These are phyloP conservation scores for Cartodere bifasciata DNA, from an alignment of 2,888 invertebrate species.

Conservation along the genomic window DNA sequence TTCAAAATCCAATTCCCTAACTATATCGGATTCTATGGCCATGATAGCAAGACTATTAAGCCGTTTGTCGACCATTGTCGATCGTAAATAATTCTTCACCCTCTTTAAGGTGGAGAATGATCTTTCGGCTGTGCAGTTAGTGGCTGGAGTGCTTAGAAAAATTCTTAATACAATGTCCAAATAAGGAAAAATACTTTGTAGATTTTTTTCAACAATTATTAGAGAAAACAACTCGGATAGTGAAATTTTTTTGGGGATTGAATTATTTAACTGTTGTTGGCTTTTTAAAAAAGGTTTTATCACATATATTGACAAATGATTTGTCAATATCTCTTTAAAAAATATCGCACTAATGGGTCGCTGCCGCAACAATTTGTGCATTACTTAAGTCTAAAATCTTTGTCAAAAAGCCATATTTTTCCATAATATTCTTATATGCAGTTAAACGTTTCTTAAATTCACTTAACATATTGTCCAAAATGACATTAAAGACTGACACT, in stretches of 20 bases:
- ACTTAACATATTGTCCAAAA: neutral
- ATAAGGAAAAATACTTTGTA: neutral
- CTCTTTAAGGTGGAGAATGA: constrained; percentile 1
- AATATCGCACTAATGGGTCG: neutral
- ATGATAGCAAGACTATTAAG: too few relatives aligned
- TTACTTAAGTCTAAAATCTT: neutral
- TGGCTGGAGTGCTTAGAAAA: neutral
- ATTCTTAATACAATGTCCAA: neutral
- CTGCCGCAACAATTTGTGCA: neutral
- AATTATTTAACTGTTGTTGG: too few relatives aligned
- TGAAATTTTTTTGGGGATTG: too few relatives aligned
- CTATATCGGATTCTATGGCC: too few relatives aligned
- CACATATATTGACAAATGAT: neutral
- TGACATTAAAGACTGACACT: too few relatives aligned
- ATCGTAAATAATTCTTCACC: constrained; percentile 1
- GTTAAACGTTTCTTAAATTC: neutral
- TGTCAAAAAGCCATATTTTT: neutral
- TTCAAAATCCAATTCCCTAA: too few relatives aligned
- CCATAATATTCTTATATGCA: neutral
- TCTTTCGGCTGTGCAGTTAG: constrained; percentile 2
- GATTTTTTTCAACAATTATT: neutral
- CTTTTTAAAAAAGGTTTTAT: too few relatives aligned
- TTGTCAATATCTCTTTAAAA: neutral
- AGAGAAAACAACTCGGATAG: too few relatives aligned
- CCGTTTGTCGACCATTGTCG: too few relatives aligned